Evolutionary conservation across 2,113 vertebrate species (phyloP).

Genomic region (Athene noctua): DNA sequence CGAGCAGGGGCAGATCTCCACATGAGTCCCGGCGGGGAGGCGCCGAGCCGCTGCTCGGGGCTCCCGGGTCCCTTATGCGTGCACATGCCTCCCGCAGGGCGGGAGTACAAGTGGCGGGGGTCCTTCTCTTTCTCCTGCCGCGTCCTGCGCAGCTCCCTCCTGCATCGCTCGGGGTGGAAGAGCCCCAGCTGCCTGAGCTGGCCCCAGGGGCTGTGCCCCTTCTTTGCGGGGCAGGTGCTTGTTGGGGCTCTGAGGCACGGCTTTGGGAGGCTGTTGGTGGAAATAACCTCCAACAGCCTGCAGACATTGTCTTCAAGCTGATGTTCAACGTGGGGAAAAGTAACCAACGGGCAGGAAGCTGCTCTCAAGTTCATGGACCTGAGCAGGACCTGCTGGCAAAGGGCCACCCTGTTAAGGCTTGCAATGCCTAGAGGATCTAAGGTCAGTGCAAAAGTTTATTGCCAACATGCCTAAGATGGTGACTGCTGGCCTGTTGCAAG

Average conservation of each 20-base stretch:
- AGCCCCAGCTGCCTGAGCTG: background rate
- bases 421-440: background rate
- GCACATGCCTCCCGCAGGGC: background rate
- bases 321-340: background rate
- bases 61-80: too few species aligned
- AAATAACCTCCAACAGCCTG: background rate
- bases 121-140: background rate
- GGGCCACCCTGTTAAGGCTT: rapidly evolving
- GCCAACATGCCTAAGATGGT: background rate
- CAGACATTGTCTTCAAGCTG: background rate
- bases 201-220: background rate
- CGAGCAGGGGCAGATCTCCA: background rate
- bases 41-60: background rate
- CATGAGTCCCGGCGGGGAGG: too few species aligned
- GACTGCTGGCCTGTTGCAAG: background rate
- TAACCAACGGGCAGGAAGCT: background rate
- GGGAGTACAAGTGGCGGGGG: background rate
- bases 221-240: background rate
- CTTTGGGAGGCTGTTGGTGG: background rate
- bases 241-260: background rate
- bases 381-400: background rate
- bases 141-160: background rate
- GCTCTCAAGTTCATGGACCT: background rate
- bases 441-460: background rate
- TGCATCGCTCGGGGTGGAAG: too few species aligned